Evolutionary conservation across 2,113 vertebrate genomes (phyloP).

Genomic region (Ellobius talpinus): DNA sequence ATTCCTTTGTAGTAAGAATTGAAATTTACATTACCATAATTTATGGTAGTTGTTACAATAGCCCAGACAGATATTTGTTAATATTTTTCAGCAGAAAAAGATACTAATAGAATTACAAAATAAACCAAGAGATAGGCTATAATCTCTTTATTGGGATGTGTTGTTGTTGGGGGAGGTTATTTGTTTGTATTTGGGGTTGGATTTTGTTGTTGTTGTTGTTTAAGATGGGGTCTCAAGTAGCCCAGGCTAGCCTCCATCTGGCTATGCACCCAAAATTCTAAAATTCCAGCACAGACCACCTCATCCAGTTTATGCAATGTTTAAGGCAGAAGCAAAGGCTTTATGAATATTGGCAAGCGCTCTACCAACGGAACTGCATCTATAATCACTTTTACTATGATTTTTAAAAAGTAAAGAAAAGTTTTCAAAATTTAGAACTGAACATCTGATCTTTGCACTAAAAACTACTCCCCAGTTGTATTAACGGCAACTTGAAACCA

Average conservation of each 20-base stretch:
- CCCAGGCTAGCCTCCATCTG: background rate
- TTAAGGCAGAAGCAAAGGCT: background rate
- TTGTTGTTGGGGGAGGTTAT: background rate
- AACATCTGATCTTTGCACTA: slow-evolving; percentile 22
- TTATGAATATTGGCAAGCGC: background rate
- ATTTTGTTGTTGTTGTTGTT: background rate
- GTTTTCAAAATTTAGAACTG: background rate
- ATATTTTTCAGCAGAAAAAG: background rate
- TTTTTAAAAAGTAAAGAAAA: background rate
- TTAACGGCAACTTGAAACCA: background rate
- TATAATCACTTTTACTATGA: background rate
- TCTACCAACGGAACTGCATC: background rate
- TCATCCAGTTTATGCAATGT: background rate
- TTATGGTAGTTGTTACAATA: background rate
- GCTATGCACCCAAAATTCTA: background rate
- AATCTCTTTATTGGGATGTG: background rate
- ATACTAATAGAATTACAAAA: background rate
- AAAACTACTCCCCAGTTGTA: background rate
- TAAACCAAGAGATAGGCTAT: background rate
- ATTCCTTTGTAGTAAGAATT: background rate
- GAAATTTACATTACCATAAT: background rate
- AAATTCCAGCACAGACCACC: background rate
- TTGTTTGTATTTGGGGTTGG: background rate
- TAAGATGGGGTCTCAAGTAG: background rate
- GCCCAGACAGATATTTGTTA: background rate